These are phyloP conservation scores for Oscheius sp. DNA, from an alignment of 2,888 invertebrate genomes.

Conservation along the genomic window DNA sequence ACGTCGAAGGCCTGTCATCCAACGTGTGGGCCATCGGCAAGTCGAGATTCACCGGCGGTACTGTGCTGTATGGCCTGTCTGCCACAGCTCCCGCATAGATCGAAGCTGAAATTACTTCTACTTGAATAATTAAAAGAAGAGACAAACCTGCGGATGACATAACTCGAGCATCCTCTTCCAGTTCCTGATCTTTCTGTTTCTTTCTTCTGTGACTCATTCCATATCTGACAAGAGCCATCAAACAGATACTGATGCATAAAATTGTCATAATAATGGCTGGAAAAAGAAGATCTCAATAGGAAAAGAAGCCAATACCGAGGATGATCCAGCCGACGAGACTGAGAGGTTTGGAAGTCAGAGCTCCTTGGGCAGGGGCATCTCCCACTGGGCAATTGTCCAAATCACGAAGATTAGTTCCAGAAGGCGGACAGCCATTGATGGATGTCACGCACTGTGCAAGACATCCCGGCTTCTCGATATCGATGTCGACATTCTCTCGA, in stretches of 20 bases:
- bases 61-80: slow-evolving; percentile 63
- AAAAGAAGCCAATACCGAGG: slow-evolving; percentile 58
- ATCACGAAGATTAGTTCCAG: slow-evolving; percentile 66
- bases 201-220: slow-evolving; percentile 72
- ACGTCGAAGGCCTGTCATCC: slow-evolving; percentile 66
- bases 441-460: slow-evolving; percentile 64
- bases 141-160: slow-evolving; percentile 62
- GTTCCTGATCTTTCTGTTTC: slow-evolving; percentile 71
- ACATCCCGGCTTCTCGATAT: slow-evolving; percentile 69
- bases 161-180: slow-evolving; percentile 68
- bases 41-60: slow-evolving; percentile 65
- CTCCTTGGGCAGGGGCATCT: slow-evolving; percentile 64
- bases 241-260: slow-evolving; percentile 69
- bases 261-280: slow-evolving; percentile 72
- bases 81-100: slow-evolving; percentile 59
- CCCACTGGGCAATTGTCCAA: slow-evolving; percentile 63
- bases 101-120: slow-evolving; percentile 51
- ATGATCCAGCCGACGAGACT: slow-evolving; percentile 73
- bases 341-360: slow-evolving; percentile 64
- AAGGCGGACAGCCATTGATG: slow-evolving; percentile 68
- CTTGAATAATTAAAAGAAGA: neutral
- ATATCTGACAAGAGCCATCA: slow-evolving; percentile 71
- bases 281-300: slow-evolving; percentile 20
- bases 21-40: slow-evolving; percentile 70
- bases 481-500: slow-evolving; percentile 70